Conservation (phyloP, 1,140 invertebrate genomes). For the Olivierus martensii region DNA sequence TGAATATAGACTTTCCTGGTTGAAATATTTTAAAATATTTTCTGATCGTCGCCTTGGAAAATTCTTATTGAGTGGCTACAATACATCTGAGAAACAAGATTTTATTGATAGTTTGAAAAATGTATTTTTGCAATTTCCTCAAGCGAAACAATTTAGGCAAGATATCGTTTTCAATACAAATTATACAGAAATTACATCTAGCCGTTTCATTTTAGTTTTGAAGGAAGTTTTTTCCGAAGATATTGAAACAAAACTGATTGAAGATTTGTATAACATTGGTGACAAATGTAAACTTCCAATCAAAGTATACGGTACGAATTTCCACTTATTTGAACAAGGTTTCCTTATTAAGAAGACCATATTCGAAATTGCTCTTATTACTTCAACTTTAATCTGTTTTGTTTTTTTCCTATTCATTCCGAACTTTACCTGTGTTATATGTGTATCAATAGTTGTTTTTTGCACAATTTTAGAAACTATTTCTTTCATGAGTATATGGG, state of each 20-base stretch:
- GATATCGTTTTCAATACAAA: constrained; percentile 71
- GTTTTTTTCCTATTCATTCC: constrained; percentile 92
- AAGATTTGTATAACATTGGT: constrained; percentile 59
- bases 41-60: too few relatives aligned
- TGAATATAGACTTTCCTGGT: constrained; percentile 78
- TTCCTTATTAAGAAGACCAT: constrained; percentile 32
- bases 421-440: constrained; percentile 77
- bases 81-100: constrained; percentile 51
- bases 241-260: constrained; percentile 78
- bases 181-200: constrained; percentile 58
- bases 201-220: constrained; percentile 72
- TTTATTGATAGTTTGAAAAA: constrained; percentile 62
- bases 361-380: constrained; percentile 80
- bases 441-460: constrained; percentile 88
- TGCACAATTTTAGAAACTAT: constrained; percentile 91
- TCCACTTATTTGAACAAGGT: constrained; percentile 81
- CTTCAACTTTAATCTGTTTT: constrained; percentile 85
- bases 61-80: constrained; percentile 26
- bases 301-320: constrained; percentile 28
- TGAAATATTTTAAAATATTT: constrained; percentile 38
- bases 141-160: constrained; percentile 48
- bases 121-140: constrained; percentile 25
- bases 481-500: constrained; percentile 91
- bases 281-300: constrained; percentile 60
- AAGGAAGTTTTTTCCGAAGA: constrained; percentile 77